Conservation (phyloP, 2,888 invertebrate genomes). For the Rotaria sp. region DNA sequence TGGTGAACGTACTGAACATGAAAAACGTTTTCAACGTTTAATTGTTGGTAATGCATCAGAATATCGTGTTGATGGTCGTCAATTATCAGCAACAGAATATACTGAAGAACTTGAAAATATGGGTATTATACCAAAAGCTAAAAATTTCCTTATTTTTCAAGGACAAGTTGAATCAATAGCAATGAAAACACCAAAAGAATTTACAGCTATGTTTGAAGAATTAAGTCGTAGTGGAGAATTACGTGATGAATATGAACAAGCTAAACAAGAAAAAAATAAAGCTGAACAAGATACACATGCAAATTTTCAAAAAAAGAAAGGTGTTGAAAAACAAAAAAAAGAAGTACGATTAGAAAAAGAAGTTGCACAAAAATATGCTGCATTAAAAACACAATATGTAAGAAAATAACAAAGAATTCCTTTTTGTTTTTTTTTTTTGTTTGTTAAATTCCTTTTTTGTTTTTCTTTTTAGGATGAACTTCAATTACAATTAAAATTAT, state of each 20-base stretch:
- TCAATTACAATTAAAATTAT: constrained; percentile 83
- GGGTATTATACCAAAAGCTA: constrained; percentile 95
- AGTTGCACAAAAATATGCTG: constrained; percentile 92
- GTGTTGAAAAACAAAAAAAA: constrained; percentile 92
- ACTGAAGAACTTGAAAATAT: constrained; percentile 78
- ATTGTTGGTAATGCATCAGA: constrained; percentile 67
- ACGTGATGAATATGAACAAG: constrained; percentile 85
- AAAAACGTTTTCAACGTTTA: constrained; percentile 26
- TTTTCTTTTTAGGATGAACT: constrained; percentile 68
- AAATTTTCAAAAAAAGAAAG: constrained; percentile 94
- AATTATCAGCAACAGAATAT: constrained; percentile 75
- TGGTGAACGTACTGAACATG: constrained; percentile 1
- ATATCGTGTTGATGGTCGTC: constrained; percentile 70
- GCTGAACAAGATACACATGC: constrained; percentile 97
- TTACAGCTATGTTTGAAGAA: constrained; percentile 92
- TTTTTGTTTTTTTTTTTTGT: constrained; percentile 35
- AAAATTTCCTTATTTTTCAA: constrained; percentile 97
- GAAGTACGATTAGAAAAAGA: constrained; percentile 96
- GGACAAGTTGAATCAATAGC: constrained; percentile 98
- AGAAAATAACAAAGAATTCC: neutral
- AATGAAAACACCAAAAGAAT: constrained; percentile 98
- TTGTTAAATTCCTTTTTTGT: neutral
- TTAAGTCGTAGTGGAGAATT: constrained; percentile 75
- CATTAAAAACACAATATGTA: constrained; percentile 75
- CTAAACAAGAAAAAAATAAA: constrained; percentile 84